Base-by-base conservation (phyloP, 2,113 vertebrate genomes). In the Thryonomys swinderianus region DNA sequence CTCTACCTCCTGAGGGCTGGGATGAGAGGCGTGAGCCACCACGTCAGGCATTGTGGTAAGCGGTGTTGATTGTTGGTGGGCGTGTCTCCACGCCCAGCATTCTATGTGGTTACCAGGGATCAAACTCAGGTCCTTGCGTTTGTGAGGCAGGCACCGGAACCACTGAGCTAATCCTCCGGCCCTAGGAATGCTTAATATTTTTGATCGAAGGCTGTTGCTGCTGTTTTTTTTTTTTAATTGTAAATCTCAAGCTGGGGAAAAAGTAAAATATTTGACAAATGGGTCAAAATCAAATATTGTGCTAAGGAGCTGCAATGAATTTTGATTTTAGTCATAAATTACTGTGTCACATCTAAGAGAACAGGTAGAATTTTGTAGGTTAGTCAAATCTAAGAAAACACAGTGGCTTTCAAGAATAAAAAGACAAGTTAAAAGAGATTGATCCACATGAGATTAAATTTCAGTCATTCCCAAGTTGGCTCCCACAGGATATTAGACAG, bases 361-460 rank as follows among this genome's bases (percentile, higher is more conserved):
- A 93, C 55, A 93, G 59, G 40, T 76, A 74, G 11, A 86, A 85
- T 90, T 90, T 37, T 82, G 73, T 48, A n/a, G 61, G 37, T 40
- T 85, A 93, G 51, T 96, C 93, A 83, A 4, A 61, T 66, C 4
- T 85, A 21, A 61, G 53, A 73, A 42, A 96, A 93, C 37, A 53
- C 6, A 84, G 79, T 73, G 67, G n/a, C 80, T 97, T 97, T 84
- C 83, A 45, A 92, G 93, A 93, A 4, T 40, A 92, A 84, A 95
- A 95, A 97, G 88, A 96, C 96, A 97, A 98, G 94, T 96, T 87
- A 97, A 95, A 93, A 92, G 83, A 94, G 13, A 85, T 34, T 64
- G 92, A 73, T 48, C 25, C 93, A 91, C 25, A 62, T 53, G 86
- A 93, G 91, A 96, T 96, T 91, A 97, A 84, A 91, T 92, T 97